A percentile compares a stretch with the other conserved stretches of the same genome.
Conservation (phyloP, 2,888 invertebrate genomes). For the Patella caerulea region DNA sequence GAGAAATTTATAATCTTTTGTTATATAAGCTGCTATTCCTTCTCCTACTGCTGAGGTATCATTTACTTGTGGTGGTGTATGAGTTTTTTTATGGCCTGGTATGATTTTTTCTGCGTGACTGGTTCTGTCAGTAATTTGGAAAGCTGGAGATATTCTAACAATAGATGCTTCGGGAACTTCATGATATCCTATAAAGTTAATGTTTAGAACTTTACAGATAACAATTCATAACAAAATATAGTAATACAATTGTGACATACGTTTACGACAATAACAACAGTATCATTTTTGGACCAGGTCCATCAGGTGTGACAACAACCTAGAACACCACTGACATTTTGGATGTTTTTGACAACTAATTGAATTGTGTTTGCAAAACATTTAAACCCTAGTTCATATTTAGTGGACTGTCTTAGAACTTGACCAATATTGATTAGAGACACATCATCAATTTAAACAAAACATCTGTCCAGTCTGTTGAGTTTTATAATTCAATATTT, state of each 20-base stretch:
- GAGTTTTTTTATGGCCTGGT: constrained; percentile 13
- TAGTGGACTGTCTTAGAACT: no score
- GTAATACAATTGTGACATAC: neutral
- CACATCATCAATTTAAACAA: no score
- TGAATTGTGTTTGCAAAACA: no score
- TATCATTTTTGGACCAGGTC: no score
- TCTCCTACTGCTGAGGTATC: neutral
- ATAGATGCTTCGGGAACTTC: constrained; percentile 64
- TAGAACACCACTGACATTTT: neutral
- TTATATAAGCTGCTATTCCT: constrained; percentile 38
- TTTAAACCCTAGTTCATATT: no score
- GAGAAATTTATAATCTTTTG: constrained; percentile 54
- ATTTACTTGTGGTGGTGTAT: neutral
- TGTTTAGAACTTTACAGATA: no score
- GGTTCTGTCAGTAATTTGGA: constrained; percentile 56
- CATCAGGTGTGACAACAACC: no score
- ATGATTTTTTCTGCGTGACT: constrained; percentile 42
- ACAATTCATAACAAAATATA: constrained; percentile 12
- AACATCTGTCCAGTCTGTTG: no score
- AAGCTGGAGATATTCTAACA: constrained; percentile 53
- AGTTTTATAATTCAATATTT: no score
- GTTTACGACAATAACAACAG: no score
- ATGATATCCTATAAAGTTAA: constrained; percentile 60
- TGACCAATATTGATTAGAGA: no score
- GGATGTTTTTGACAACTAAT: neutral